These are phyloP conservation scores for Drosophila nigrodunni DNA, from an alignment of 1,140 invertebrate genomes.

Conservation along the genomic window DNA sequence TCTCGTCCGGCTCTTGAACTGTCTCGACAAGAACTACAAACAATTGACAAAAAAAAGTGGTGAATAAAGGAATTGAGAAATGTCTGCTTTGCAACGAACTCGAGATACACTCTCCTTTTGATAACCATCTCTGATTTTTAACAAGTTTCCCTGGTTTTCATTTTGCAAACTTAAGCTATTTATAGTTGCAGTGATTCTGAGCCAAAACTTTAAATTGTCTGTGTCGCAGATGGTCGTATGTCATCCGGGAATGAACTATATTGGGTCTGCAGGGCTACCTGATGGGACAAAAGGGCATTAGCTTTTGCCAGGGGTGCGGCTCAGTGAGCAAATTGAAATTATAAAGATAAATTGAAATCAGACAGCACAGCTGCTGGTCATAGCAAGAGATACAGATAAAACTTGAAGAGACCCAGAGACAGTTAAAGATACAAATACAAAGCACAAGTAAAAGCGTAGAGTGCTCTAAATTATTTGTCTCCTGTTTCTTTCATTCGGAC, in stretches of 20 bases:
- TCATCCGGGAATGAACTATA: not conserved
- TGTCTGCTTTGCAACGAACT: constrained; percentile 2
- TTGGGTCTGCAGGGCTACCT: not conserved
- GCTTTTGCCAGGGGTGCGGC: constrained; percentile 33
- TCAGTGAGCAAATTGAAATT: constrained; percentile 67
- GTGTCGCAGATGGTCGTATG: constrained; percentile 11
- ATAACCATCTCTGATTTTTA: not conserved
- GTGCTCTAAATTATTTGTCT: constrained; percentile 61
- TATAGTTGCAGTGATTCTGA: not conserved
- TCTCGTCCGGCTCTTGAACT: constrained; percentile 50
- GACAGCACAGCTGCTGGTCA: constrained; percentile 50
- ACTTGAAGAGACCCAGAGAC: not conserved
- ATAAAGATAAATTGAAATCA: constrained; percentile 77
- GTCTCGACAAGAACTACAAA: constrained; percentile 44
- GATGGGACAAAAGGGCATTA: constrained; percentile 34
- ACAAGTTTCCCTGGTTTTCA: not conserved
- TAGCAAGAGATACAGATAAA: constrained; percentile 33
- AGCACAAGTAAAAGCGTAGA: constrained; percentile 62
- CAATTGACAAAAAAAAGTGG: constrained; percentile 47
- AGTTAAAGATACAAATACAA: constrained; percentile 33
- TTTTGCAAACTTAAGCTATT: not conserved
- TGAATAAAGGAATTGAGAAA: not conserved
- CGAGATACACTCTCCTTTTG: constrained; percentile 24
- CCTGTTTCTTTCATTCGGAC: constrained; percentile 23
- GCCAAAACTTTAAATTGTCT: too few relatives aligned